These are phyloP conservation scores for Dusona sp. DNA, from an alignment of 2,888 invertebrate species.

Conservation along the genomic window DNA sequence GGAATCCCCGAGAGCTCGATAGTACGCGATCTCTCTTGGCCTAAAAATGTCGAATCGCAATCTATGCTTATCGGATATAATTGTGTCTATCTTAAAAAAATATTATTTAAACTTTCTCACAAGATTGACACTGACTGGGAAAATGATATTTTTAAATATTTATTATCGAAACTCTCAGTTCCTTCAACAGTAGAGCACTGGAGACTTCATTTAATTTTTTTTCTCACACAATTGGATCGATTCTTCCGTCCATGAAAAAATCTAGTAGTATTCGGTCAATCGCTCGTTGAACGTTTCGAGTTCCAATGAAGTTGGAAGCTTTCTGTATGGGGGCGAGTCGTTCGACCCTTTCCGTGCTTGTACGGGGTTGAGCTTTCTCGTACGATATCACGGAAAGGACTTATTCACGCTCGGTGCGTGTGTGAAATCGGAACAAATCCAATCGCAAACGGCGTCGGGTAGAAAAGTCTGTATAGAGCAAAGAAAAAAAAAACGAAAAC, in stretches of 20 bases:
- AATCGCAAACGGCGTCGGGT: conserved; percentile 74
- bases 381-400: conserved; percentile 52
- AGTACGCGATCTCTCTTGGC: conserved; percentile 50
- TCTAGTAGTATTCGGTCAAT: conserved; percentile 54
- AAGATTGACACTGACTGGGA: background rate
- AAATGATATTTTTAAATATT: background rate
- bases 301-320: conserved; percentile 39
- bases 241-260: conserved; percentile 38
- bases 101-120: background rate
- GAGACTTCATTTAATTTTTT: background rate
- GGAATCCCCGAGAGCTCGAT: conserved; percentile 62
- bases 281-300: conserved; percentile 48
- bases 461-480: conserved; percentile 54
- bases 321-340: background rate
- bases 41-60: conserved; percentile 34
- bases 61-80: background rate
- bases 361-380: conserved; percentile 54
- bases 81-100: conserved; percentile 23
- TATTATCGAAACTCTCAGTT: background rate
- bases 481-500: conserved; percentile 51
- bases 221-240: conserved; percentile 33
- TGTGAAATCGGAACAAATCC: conserved; percentile 82
- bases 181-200: background rate
- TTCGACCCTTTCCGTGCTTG: conserved; percentile 40
- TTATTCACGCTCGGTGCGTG: conserved; percentile 73